Conservation (phyloP, 2,888 invertebrate species). For the Eupeodes luniger region DNA sequence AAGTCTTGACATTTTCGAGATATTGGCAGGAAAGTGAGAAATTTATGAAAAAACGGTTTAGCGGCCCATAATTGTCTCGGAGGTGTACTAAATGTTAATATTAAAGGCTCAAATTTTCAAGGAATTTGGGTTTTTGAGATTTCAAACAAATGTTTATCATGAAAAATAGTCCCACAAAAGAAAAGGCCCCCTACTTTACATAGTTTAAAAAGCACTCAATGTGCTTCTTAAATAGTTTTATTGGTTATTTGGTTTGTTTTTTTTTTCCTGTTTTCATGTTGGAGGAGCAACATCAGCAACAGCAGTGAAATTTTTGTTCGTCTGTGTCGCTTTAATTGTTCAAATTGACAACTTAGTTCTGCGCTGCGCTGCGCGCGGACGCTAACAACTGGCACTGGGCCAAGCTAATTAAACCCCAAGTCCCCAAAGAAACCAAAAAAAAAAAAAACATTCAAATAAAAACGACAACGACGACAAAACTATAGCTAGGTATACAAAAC, state of each 20-base stretch:
- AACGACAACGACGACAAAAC: conserved; percentile 14
- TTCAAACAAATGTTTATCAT: no score
- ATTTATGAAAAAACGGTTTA: no score
- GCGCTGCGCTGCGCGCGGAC: conserved; percentile 57
- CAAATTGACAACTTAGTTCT: conserved; percentile 74
- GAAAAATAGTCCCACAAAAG: no score
- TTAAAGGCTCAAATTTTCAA: no score
- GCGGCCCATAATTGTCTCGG: no score
- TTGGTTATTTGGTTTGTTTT: conserved; percentile 35
- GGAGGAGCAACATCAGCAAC: background rate
- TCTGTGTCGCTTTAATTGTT: conserved; percentile 71
- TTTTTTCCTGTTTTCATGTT: conserved; percentile 3
- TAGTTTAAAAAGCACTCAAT: background rate
- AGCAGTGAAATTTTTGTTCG: conserved; percentile 46
- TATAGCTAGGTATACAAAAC: background rate
- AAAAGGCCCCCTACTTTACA: no score
- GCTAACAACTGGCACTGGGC: conserved; percentile 62
- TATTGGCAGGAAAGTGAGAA: no score
- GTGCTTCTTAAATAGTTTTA: conserved; percentile 55
- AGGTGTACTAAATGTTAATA: no score
- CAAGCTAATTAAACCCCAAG: conserved; percentile 70
- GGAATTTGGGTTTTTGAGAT: no score
- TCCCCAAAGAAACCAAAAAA: background rate
- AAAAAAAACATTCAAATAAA: conserved; percentile 14
- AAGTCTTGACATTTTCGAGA: no score